A percentile compares a stretch with the other conserved stretches of the same genome.
These are phyloP conservation scores for Mylabris phalerata DNA, from an alignment of 1,140 invertebrate species.

Conservation along the genomic window DNA sequence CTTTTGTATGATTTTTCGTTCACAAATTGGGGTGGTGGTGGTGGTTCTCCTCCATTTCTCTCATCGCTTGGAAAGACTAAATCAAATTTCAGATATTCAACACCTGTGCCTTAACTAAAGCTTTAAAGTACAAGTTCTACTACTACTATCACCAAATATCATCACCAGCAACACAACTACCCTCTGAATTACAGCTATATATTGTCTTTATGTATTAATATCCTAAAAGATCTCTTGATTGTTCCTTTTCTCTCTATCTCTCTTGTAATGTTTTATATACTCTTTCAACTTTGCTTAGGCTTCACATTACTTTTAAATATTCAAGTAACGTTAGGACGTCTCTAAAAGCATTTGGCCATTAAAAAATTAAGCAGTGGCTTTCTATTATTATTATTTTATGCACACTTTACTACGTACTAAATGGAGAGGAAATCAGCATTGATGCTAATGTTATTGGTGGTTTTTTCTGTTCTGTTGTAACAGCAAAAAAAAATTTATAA, in stretches of 20 bases:
- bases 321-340: constrained; percentile 39
- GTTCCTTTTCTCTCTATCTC: constrained; percentile 15
- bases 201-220: constrained; percentile 24
- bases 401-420: constrained; percentile 36
- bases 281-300: constrained; percentile 25
- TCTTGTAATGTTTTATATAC: not conserved
- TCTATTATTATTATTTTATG: constrained; percentile 43
- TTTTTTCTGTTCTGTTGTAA: no score
- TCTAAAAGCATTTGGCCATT: constrained; percentile 45
- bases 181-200: constrained; percentile 24
- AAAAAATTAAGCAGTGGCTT: constrained; percentile 42
- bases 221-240: constrained; percentile 23
- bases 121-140: not conserved
- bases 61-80: not conserved
- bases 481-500: no score
- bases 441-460: no score
- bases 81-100: constrained; percentile 16
- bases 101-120: constrained; percentile 10
- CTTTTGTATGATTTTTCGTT: no score
- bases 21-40: no score
- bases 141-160: not conserved
- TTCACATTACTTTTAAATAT: constrained; percentile 42
- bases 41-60: no score
- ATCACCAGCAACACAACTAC: not conserved
- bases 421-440: constrained; percentile 34